phyloP scores from a whole-genome alignment of 2,797 vertebrate species.

The Psittacula derbiana region DNA sequence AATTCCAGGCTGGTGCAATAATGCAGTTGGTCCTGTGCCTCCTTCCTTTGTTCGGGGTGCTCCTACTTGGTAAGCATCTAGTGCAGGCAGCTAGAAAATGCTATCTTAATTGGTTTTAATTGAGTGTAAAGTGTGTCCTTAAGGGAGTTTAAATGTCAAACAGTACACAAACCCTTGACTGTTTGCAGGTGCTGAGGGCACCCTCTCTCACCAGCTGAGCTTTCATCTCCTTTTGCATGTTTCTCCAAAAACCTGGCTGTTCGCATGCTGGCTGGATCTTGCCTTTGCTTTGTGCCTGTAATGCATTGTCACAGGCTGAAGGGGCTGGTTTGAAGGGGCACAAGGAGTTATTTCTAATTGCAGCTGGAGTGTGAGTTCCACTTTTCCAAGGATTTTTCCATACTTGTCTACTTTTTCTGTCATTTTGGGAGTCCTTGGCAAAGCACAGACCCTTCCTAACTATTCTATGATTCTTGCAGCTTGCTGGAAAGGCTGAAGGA shows the following conservation, averaged over 20 bases:
- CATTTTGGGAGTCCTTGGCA: not conserved
- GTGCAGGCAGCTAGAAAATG: fast-evolving
- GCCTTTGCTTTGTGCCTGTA: fast-evolving
- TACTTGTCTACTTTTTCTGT: fast-evolving
- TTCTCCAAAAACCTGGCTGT: not conserved
- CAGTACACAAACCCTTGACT: fast-evolving
- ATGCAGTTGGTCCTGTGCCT: fast-evolving
- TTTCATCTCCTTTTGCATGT: fast-evolving
- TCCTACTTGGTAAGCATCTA: fast-evolving
- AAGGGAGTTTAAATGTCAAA: not conserved
- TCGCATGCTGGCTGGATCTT: fast-evolving
- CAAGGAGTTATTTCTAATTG: fast-evolving
- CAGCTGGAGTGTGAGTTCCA: not conserved
- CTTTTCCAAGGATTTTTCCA: not conserved
- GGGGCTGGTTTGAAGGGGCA: fast-evolving
- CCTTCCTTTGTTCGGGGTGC: too few species aligned
- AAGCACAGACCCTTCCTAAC: not conserved
- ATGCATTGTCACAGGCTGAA: fast-evolving
- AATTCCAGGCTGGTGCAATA: not conserved
- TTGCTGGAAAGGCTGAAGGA: not conserved
- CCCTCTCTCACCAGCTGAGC: not conserved
- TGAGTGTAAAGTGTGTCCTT: not conserved
- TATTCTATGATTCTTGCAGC: not conserved
- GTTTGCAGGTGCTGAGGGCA: fast-evolving
- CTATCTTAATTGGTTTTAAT: fast-evolving